Percentiles rank a stretch among this genome's conserved stretches.
Conservation (phyloP, 23 tunicate species). For the Phallusia fumigata region DNA sequence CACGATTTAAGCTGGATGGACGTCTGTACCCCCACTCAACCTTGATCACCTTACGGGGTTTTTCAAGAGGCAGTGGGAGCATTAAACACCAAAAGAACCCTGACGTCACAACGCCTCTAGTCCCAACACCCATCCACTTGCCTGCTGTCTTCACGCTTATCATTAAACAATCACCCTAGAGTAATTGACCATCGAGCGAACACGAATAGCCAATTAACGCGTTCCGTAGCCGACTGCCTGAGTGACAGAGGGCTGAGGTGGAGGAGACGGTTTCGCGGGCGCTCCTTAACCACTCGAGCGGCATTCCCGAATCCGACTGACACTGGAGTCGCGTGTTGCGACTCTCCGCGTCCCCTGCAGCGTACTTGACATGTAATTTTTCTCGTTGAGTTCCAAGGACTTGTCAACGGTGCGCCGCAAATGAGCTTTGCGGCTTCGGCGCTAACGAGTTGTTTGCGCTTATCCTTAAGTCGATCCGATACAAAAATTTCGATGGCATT, state of each 20-base stretch:
- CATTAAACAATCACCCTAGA: background rate
- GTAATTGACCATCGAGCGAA: slow-evolving; percentile 9
- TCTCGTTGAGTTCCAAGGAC: background rate
- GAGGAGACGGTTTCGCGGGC: background rate
- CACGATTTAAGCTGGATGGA: too few species aligned
- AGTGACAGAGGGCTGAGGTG: background rate
- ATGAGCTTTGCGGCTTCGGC: background rate
- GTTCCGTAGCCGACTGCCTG: background rate
- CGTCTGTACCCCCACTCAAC: too few species aligned
- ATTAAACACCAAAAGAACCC: too few species aligned
- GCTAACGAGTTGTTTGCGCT: slow-evolving; percentile 10
- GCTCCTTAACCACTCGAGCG: background rate
- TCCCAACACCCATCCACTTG: too few species aligned
- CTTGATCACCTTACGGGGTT: too few species aligned
- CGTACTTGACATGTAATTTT: background rate
- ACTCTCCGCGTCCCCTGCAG: background rate
- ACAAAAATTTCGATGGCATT: background rate
- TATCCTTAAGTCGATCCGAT: background rate
- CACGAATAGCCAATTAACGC: slow-evolving; percentile 13
- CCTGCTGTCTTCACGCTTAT: background rate
- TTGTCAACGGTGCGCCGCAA: slow-evolving; percentile 3
- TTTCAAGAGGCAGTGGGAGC: too few species aligned
- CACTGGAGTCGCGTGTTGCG: slow-evolving; percentile 13
- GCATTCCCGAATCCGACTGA: background rate
- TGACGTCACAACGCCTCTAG: too few species aligned